Evolutionary conservation across 1,140 invertebrate species (phyloP).

Genomic region (Leptestheria dahalacensis): DNA sequence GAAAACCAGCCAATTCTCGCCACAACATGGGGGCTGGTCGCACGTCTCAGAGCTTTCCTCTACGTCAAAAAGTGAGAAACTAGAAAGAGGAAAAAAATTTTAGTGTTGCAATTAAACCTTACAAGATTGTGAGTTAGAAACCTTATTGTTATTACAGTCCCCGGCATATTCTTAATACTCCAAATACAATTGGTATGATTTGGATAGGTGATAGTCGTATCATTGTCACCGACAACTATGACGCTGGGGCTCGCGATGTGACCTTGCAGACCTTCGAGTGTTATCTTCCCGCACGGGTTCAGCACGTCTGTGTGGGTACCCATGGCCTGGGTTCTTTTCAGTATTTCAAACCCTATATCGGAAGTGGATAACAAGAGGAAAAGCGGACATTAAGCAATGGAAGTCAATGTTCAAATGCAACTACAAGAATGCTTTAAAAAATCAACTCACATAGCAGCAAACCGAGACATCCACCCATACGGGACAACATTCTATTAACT

Average conservation of each 20-base stretch:
- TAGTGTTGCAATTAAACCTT: background rate
- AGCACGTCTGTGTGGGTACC: background rate
- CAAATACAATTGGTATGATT: background rate
- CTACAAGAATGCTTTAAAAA: too few species aligned
- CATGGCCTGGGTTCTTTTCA: too few species aligned
- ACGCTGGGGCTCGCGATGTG: background rate
- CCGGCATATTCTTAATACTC: background rate
- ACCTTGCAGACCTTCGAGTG: background rate
- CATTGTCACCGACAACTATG: background rate
- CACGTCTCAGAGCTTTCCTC: background rate
- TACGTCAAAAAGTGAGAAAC: slow-evolving; percentile 2
- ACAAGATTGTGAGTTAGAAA: background rate
- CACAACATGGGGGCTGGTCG: background rate
- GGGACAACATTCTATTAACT: too few species aligned
- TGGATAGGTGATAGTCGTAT: background rate
- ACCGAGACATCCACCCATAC: too few species aligned
- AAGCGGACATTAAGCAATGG: too few species aligned
- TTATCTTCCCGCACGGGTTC: slow-evolving; percentile 7
- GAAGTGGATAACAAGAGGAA: too few species aligned
- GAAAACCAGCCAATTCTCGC: slow-evolving; percentile 1
- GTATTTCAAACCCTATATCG: too few species aligned
- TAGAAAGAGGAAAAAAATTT: background rate
- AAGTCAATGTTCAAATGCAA: too few species aligned
- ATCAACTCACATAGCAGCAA: too few species aligned
- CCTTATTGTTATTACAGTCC: slow-evolving; percentile 1